Evolutionary conservation across 2,888 invertebrate genomes (phyloP).

Genomic region (Strigamia maritima): DNA sequence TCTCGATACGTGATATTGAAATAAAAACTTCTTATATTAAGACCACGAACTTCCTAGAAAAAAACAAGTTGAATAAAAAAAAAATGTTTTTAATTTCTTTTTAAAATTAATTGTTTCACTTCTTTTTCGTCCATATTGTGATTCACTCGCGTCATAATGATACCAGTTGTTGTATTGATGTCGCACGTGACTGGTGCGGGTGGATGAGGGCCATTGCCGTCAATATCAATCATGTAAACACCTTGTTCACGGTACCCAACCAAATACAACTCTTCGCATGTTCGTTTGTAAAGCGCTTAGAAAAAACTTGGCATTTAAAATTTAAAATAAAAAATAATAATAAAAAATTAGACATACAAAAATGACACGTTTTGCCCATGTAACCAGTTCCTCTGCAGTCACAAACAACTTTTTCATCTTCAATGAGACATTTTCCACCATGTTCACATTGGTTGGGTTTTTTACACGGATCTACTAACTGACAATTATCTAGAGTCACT

Average conservation of each 20-base stretch:
- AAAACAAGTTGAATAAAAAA: not conserved
- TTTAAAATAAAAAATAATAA: not conserved
- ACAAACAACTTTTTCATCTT: constrained; percentile 81
- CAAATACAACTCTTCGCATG: constrained; percentile 86
- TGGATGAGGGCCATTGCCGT: constrained; percentile 87
- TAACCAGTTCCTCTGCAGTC: constrained; percentile 88
- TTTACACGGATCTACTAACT: constrained; percentile 83
- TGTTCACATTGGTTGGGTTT: constrained; percentile 89
- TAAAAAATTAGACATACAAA: constrained; percentile 57
- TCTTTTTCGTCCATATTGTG: constrained; percentile 88
- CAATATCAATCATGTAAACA: constrained; percentile 88
- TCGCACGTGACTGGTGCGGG: constrained; percentile 89
- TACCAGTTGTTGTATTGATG: constrained; percentile 78
- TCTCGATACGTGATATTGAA: constrained; percentile 83
- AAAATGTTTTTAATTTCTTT: not conserved
- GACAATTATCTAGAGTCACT: constrained; percentile 84
- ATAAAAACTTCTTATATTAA: constrained; percentile 65
- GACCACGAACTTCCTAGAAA: constrained; percentile 26
- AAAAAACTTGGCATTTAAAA: constrained; percentile 39
- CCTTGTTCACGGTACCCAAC: constrained; percentile 85
- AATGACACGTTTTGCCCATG: constrained; percentile 90
- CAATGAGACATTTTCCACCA: constrained; percentile 83
- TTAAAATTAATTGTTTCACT: constrained; percentile 50
- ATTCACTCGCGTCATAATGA: constrained; percentile 82
- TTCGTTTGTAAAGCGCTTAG: constrained; percentile 78